Base-by-base conservation (phyloP, 2,888 invertebrate species). In the Meteorus colon region DNA sequence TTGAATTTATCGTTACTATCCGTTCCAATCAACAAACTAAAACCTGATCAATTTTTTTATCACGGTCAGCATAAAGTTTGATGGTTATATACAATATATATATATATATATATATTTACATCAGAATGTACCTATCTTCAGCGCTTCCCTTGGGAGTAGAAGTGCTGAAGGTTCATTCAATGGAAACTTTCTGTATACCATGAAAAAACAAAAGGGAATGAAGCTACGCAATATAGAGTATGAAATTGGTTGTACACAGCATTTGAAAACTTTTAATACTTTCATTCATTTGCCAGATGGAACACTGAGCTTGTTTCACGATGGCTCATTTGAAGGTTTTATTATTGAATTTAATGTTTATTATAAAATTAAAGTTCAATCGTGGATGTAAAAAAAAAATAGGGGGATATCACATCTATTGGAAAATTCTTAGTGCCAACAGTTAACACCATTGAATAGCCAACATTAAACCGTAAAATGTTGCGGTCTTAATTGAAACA, bases 401-500 rank as follows among this genome's bases (percentile, higher is more conserved):
- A 55, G 1, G 10, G 2, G 2, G 0, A 24, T 19, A 6, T 19
- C 8, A 16, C 4, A 55, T 19, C 65, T 8, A 41, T n/a, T 19
- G 24, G 24, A 65, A 10, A 63, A 24, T 65, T 37, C 24, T 19
- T 34, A 37, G 6, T 29, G n/a, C 48, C 27, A 41, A 31, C 63
- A 67, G 8, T 10, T 66, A 55, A 31, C 59, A 34, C 19, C 55
- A 37, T 31, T 41, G 62, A 67, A 60, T 66, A 19, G 67, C 66
- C 34, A 41, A 59, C 67, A 66, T 59, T 67, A 67, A 59, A 67
- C 66, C 60, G 48, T 73, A 66, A 60, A 73, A 73, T 34, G 73
- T 41, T 66, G 63, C 34, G 37, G 55, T 55, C 55, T 67, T 51
- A 55, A 73, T 67, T 73, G 73, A 73, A 73, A 73, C 67, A 37